Evolutionary conservation across 2,797 vertebrate genomes (phyloP).

Genomic region (Anas capensis): DNA sequence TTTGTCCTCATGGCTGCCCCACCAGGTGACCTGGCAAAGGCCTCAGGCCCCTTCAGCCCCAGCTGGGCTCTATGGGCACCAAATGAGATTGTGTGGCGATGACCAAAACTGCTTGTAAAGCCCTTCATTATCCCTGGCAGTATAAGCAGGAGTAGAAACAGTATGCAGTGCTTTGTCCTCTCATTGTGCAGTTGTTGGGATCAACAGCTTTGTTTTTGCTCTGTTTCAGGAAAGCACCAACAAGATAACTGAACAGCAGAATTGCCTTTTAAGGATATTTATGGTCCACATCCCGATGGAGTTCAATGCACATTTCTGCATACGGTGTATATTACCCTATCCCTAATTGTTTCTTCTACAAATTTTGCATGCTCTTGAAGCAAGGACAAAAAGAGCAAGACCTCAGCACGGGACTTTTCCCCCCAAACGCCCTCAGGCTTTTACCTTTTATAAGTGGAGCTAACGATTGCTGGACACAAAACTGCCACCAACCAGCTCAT

Average conservation of each 20-base stretch:
- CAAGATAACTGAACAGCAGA: not conserved
- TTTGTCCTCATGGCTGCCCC: not conserved
- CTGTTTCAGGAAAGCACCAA: not conserved
- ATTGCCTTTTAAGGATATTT: not conserved
- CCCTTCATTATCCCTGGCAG: not conserved
- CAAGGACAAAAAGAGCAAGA: not conserved
- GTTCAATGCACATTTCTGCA: not conserved
- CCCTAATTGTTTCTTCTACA: not conserved
- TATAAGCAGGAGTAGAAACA: not conserved
- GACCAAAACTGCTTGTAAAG: not conserved
- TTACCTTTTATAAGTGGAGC: not conserved
- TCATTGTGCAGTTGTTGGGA: not conserved
- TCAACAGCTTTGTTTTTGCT: not conserved
- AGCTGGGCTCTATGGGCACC: rapidly evolving
- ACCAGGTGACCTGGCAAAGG: not conserved
- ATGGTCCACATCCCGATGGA: not conserved
- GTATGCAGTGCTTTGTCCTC: not conserved
- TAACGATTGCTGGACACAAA: not conserved
- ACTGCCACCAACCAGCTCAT: rapidly evolving
- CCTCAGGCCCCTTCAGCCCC: too few species aligned
- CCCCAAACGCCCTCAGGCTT: rapidly evolving
- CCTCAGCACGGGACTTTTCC: not conserved
- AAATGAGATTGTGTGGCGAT: not conserved
- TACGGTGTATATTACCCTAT: not conserved
- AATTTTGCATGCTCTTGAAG: not conserved